These are phyloP conservation scores for Brachyalestes nurse DNA, from an alignment of 2,797 vertebrate species.

Conservation along the genomic window DNA sequence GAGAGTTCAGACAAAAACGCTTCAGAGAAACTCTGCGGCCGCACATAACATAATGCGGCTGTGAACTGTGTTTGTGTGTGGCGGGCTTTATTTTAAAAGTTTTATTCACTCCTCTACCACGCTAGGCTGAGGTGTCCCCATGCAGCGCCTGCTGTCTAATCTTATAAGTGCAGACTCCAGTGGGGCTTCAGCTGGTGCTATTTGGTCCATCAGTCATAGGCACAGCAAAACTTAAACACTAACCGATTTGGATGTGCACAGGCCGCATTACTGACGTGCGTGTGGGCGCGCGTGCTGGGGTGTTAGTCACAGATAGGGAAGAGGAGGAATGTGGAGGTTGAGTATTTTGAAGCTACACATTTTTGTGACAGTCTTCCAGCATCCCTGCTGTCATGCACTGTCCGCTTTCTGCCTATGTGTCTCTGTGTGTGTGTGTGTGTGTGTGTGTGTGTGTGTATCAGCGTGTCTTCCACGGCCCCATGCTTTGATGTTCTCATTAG, in stretches of 20 bases:
- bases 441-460: constrained; percentile 5
- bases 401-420: background rate
- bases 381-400: constrained; percentile 23
- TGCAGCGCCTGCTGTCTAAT: constrained; percentile 25
- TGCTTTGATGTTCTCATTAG: constrained; percentile 59
- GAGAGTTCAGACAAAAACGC: constrained; percentile 4
- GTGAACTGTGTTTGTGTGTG: constrained; percentile 9
- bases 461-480: constrained; percentile 14
- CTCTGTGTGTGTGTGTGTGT: background rate
- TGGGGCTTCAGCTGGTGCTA: background rate
- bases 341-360: constrained; percentile 18
- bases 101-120: constrained; percentile 3
- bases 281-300: constrained; percentile 4
- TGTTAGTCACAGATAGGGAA: constrained; percentile 27
- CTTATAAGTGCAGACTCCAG: constrained; percentile 14
- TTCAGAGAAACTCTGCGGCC: background rate
- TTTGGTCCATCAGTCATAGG: constrained; percentile 33
- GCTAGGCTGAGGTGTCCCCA: background rate
- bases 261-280: background rate
- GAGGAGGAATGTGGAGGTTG: constrained; percentile 24
- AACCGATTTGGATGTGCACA: constrained; percentile 13
- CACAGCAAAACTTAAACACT: constrained; percentile 25
- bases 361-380: constrained; percentile 18
- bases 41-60: constrained; percentile 13
- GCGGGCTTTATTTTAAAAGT: constrained; percentile 1